Percentiles rank a stretch among this genome's conserved stretches.
These are phyloP conservation scores for Pandemis corylana DNA, from an alignment of 2,888 invertebrate species.

Conservation along the genomic window DNA sequence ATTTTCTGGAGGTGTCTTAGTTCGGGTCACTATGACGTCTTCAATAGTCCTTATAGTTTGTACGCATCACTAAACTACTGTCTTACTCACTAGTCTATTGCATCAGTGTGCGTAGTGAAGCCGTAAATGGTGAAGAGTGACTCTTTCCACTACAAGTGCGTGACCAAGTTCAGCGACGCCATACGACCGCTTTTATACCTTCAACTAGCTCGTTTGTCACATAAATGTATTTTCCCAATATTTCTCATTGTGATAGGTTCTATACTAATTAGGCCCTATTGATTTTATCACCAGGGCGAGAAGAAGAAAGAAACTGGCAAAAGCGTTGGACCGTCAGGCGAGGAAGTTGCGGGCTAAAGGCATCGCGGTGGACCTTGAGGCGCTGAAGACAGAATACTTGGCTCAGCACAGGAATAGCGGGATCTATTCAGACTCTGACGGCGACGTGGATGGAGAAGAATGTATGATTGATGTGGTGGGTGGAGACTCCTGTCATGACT, in stretches of 20 bases:
- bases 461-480: slow-evolving; percentile 95
- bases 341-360: slow-evolving; percentile 96
- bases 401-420: slow-evolving; percentile 89
- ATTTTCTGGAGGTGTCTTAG: too few relatives aligned
- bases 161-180: too few relatives aligned
- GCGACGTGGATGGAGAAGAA: slow-evolving; percentile 87
- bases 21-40: too few relatives aligned
- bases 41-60: too few relatives aligned
- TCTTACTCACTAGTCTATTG: too few relatives aligned
- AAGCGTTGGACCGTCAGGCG: slow-evolving; percentile 96
- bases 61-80: too few relatives aligned
- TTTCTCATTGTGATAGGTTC: slow-evolving; percentile 59
- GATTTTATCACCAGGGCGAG: slow-evolving; percentile 87
- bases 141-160: too few relatives aligned
- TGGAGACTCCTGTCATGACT: slow-evolving; percentile 89
- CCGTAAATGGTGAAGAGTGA: too few relatives aligned
- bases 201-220: background rate
- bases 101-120: too few relatives aligned
- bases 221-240: background rate
- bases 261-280: slow-evolving; percentile 82
- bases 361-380: slow-evolving; percentile 94
- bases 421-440: slow-evolving; percentile 85
- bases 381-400: slow-evolving; percentile 93
- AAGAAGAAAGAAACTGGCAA: slow-evolving; percentile 95
- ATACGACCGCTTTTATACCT: too few relatives aligned